Evolutionary conservation across 1,140 invertebrate genomes (phyloP), one percentile per base, ranked within the genome.

Genomic region (Cardiocondyla obscurior): DNA sequence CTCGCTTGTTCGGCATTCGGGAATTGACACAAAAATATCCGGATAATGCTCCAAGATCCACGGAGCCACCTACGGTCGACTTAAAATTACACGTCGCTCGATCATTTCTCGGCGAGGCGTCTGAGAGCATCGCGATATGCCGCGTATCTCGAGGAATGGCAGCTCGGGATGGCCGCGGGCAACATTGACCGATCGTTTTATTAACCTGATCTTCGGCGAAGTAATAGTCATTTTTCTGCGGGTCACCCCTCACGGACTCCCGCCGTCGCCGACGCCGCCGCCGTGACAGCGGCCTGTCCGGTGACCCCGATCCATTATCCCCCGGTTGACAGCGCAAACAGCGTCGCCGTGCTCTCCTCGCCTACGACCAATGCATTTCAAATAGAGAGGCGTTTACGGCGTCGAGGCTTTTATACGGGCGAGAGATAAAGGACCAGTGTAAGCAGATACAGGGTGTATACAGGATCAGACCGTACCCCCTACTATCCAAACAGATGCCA

Each of bases 331-430:
- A 92, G 90, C 58, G 85, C 85, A 91, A 92, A 92, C 90, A 92
- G 87, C 88, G 42, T 53, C 74, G 51, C 82, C 77, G 81, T 86
- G 62, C 62, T 79, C 62, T 79, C 12, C 82, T 72, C 67, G 53
- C 81, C 85, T 85, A 92, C 88, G 89, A 73, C 88, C 91, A 91
- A 92, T 92, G 91, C 91, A 92, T 92, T 92, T 92, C 89, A 90
- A 92, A 92, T 90, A 82, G 85, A 90, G 83, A 89, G 84, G 77
- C 77, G 74, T 81, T 87, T 84, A 85, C 84, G 67, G n/a, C 57
- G 28, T 55, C 49, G 42, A 22, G 14, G 42, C 53, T 79, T 85
- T 58, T 69, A 60, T 44, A 55, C 64, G 14, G 55, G 16, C 14
- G 10, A 19, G 25, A 4, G 49, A n/a, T 44, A 60, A 60, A 39